These are phyloP conservation scores for Oxystoma pomonae DNA, from an alignment of 2,888 invertebrate genomes.

Conservation along the genomic window DNA sequence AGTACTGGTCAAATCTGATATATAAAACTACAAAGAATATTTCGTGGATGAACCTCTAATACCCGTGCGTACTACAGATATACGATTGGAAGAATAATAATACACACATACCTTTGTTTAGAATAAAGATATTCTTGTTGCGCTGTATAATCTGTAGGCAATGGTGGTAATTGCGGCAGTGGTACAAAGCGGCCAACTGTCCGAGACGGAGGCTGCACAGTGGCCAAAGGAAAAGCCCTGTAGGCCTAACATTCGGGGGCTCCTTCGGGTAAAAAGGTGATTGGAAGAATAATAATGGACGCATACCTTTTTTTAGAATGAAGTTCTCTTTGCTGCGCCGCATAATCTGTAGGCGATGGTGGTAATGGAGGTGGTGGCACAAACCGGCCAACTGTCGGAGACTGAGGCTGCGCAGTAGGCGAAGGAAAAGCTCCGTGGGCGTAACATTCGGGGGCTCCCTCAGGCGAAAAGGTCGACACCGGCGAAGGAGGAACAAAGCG, in stretches of 20 bases:
- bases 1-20: too few species aligned
- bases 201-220: constrained; percentile 34
- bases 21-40: too few species aligned
- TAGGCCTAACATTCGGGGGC: constrained; percentile 59
- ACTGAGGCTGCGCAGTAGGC: constrained; percentile 38
- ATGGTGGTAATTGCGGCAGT: constrained; percentile 45
- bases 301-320: neutral
- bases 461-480: constrained; percentile 53
- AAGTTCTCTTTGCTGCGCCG: neutral
- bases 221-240: constrained; percentile 50
- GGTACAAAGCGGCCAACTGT: constrained; percentile 55
- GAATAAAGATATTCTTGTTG: neutral
- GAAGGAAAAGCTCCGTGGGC: constrained; percentile 52
- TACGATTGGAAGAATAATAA: too few species aligned
- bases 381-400: constrained; percentile 54
- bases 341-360: constrained; percentile 34
- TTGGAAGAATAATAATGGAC: too few species aligned
- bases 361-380: constrained; percentile 48
- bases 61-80: too few species aligned
- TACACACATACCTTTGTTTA: neutral
- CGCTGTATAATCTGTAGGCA: constrained; percentile 29
- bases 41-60: too few species aligned
- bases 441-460: constrained; percentile 55
- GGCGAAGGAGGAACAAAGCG: constrained; percentile 56
- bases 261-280: constrained; percentile 45